These are phyloP conservation scores for Lordiphosa andalusiaca DNA, from an alignment of 2,888 invertebrate genomes.

Conservation along the genomic window DNA sequence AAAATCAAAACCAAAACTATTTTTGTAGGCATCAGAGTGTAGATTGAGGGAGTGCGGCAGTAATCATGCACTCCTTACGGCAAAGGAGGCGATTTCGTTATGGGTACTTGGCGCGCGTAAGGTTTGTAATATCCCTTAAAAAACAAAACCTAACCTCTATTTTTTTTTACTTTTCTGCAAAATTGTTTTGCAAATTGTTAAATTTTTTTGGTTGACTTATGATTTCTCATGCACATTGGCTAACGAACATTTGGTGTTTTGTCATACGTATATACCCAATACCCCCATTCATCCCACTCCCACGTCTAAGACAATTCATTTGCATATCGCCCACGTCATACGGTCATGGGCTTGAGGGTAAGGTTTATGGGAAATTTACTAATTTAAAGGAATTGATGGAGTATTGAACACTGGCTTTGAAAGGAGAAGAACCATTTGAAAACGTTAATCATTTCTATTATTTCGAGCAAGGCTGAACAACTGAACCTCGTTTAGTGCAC, in stretches of 20 bases:
- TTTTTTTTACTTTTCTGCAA: constrained; percentile 27
- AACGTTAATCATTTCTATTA: no score
- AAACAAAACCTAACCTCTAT: constrained; percentile 35
- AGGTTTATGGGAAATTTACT: constrained; percentile 8
- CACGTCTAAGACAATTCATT: constrained; percentile 37
- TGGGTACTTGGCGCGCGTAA: constrained; percentile 96
- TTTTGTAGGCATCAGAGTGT: constrained; percentile 81
- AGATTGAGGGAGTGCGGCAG: constrained; percentile 81
- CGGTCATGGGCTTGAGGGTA: constrained; percentile 33
- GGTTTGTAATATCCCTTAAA: constrained; percentile 82
- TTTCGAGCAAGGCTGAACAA: no score
- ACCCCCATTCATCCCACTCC: constrained; percentile 19
- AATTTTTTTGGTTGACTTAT: constrained; percentile 32
- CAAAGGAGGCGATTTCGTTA: constrained; percentile 96
- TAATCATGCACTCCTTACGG: constrained; percentile 92
- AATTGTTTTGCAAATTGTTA: constrained; percentile 20
- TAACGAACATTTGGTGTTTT: constrained; percentile 38
- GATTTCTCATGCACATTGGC: constrained; percentile 38
- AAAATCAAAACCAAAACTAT: constrained; percentile 57
- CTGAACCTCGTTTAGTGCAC: no score
- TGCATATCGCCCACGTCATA: constrained; percentile 44
- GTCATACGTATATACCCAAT: constrained; percentile 10
- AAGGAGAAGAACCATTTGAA: no score
- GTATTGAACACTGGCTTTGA: no score
- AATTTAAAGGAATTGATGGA: no score